phyloP scores from a whole-genome alignment of 2,797 vertebrate species.

The Diceros bicornis region DNA sequence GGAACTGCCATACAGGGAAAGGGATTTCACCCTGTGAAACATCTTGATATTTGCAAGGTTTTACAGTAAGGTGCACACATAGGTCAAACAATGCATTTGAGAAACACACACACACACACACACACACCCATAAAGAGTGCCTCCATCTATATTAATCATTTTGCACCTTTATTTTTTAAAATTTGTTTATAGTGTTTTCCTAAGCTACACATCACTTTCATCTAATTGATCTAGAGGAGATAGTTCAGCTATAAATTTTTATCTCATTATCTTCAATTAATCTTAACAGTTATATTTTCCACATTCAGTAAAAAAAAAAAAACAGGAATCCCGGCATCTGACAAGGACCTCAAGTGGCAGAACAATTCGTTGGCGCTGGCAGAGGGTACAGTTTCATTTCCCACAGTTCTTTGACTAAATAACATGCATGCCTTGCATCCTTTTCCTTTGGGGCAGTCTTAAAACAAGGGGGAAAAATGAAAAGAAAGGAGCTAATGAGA shows the following conservation, averaged over 20 bases:
- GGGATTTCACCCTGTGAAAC: background rate
- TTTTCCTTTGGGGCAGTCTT: background rate
- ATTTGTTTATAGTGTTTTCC: background rate
- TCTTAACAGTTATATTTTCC: background rate
- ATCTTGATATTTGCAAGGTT: background rate
- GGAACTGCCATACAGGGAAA: background rate
- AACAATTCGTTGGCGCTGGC: background rate
- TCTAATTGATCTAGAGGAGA: background rate
- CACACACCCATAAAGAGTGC: background rate
- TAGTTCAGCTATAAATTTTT: background rate
- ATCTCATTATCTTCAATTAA: background rate
- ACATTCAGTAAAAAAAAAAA: background rate
- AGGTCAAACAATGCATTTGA: background rate
- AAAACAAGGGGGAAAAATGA: background rate
- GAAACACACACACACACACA: background rate
- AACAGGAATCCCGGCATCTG: background rate
- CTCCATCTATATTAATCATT: background rate
- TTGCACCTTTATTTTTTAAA: conserved; percentile 24
- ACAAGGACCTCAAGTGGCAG: background rate
- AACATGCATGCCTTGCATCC: background rate
- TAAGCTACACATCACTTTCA: background rate
- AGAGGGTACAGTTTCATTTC: background rate
- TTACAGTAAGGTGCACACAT: background rate
- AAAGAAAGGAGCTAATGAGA: background rate
- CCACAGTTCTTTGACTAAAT: background rate